Evolutionary conservation across 1,140 invertebrate genomes (phyloP).

Genomic region (Drosophila bocqueti): DNA sequence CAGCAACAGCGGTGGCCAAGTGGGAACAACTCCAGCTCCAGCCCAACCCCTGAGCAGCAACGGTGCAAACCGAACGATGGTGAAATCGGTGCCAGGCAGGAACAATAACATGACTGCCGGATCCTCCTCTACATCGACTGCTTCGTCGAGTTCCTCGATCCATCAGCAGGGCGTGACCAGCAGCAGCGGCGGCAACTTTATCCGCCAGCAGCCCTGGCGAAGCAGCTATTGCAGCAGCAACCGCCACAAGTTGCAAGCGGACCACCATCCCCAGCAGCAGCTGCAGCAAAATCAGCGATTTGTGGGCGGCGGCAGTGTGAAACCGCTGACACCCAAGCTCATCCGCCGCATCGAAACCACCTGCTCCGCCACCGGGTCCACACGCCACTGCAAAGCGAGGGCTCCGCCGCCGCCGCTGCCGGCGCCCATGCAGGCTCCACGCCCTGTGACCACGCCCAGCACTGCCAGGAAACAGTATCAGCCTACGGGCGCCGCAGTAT

Average conservation of each 20-base stretch:
- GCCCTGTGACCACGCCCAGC: constrained; percentile 32
- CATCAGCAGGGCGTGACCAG: constrained; percentile 50
- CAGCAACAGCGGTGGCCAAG: constrained; percentile 9
- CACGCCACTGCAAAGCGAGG: constrained; percentile 58
- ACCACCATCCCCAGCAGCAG: constrained; percentile 29
- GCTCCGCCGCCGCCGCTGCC: constrained; percentile 60
- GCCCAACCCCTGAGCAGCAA: constrained; percentile 58
- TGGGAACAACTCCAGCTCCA: constrained; percentile 5
- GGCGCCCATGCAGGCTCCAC: constrained; percentile 35
- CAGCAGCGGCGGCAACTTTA: constrained; percentile 47
- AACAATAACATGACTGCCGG: constrained; percentile 46
- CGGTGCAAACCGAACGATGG: constrained; percentile 35
- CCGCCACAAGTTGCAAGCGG: constrained; percentile 38
- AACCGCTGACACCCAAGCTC: constrained; percentile 79
- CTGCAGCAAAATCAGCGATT: constrained; percentile 43
- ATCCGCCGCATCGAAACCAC: constrained; percentile 77
- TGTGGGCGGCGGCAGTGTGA: constrained; percentile 46
- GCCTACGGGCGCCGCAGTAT: constrained; percentile 8
- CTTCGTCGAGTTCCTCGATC: constrained; percentile 64
- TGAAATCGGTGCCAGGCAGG: constrained; percentile 45
- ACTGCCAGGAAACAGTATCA: constrained; percentile 65
- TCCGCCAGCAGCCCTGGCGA: constrained; percentile 75
- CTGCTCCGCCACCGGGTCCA: constrained; percentile 36
- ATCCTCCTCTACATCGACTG: constrained; percentile 61
- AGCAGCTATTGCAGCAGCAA: constrained; percentile 75